These are phyloP conservation scores for Pheosia tremula DNA, from an alignment of 2,888 invertebrate genomes.

Conservation along the genomic window DNA sequence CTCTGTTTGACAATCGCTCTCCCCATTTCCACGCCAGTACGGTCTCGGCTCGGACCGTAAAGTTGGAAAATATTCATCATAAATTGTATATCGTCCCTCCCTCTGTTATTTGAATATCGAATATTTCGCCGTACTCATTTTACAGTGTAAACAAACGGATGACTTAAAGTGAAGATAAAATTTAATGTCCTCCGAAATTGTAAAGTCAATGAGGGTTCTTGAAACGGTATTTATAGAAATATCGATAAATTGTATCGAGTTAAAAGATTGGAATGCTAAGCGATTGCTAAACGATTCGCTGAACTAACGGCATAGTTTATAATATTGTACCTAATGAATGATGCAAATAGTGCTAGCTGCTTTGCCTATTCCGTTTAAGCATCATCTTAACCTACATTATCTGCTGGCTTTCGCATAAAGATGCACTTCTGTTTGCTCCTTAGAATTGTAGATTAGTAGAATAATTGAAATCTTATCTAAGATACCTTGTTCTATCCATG, in stretches of 20 bases:
- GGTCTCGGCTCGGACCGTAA: slow-evolving; percentile 31
- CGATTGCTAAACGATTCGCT: too few relatives aligned
- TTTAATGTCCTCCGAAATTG: slow-evolving; percentile 7
- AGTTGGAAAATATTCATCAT: slow-evolving; percentile 44
- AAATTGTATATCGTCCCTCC: slow-evolving; percentile 37
- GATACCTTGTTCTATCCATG: too few relatives aligned
- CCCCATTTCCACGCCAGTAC: slow-evolving; percentile 45
- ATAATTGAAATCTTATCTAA: not conserved
- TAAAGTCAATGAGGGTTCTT: not conserved
- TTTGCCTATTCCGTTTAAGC: not conserved
- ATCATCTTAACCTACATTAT: not conserved
- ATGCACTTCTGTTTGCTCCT: not conserved
- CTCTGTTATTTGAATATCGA: slow-evolving; percentile 30
- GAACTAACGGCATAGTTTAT: too few relatives aligned
- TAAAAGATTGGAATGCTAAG: not conserved
- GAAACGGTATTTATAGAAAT: not conserved
- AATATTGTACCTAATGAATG: too few relatives aligned
- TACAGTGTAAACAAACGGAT: slow-evolving; percentile 27
- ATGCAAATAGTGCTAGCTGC: too few relatives aligned
- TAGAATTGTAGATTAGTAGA: not conserved
- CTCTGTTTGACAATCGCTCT: slow-evolving; percentile 49
- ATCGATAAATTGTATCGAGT: not conserved
- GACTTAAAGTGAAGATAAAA: slow-evolving; percentile 11
- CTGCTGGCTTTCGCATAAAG: not conserved
- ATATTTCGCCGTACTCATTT: slow-evolving; percentile 17